Evolutionary conservation across 2,888 invertebrate species (phyloP).

Genomic region (Branchipolynoe longqiensis): DNA sequence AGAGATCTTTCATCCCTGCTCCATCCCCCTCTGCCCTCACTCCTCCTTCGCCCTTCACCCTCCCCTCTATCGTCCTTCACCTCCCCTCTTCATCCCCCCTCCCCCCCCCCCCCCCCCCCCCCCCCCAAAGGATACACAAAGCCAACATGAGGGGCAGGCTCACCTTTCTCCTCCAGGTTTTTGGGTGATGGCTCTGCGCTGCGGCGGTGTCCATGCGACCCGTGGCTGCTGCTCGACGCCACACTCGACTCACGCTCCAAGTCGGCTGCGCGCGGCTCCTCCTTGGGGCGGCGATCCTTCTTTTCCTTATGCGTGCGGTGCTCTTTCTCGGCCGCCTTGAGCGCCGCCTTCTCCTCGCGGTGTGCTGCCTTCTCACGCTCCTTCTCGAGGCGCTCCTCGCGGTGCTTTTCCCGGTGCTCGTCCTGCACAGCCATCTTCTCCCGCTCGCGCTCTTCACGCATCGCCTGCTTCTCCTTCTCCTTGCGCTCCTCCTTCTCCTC

Average conservation of each 20-base stretch:
- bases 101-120: too few relatives aligned
- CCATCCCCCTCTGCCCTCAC: too few relatives aligned
- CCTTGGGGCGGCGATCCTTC: conserved; percentile 60
- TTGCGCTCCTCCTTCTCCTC: conserved; percentile 50
- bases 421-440: conserved; percentile 46
- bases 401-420: conserved; percentile 16
- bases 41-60: too few relatives aligned
- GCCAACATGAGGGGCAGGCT: too few relatives aligned
- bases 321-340: conserved; percentile 61
- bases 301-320: conserved; percentile 64
- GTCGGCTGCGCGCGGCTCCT: conserved; percentile 30
- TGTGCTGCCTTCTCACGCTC: conserved; percentile 57
- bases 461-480: conserved; percentile 31
- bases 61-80: too few relatives aligned
- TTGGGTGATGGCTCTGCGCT: conserved; percentile 75
- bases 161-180: conserved; percentile 77
- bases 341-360: conserved; percentile 61
- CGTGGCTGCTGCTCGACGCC: conserved; percentile 62
- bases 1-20: too few relatives aligned
- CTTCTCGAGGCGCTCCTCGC: conserved; percentile 41
- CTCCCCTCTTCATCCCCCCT: too few relatives aligned
- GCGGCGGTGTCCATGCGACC: conserved; percentile 66
- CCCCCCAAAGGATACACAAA: too few relatives aligned
- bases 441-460: conserved; percentile 39
- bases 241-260: conserved; percentile 63